Conservation (phyloP, 2,797 vertebrate genomes). For the Syngnathus rostellatus region DNA sequence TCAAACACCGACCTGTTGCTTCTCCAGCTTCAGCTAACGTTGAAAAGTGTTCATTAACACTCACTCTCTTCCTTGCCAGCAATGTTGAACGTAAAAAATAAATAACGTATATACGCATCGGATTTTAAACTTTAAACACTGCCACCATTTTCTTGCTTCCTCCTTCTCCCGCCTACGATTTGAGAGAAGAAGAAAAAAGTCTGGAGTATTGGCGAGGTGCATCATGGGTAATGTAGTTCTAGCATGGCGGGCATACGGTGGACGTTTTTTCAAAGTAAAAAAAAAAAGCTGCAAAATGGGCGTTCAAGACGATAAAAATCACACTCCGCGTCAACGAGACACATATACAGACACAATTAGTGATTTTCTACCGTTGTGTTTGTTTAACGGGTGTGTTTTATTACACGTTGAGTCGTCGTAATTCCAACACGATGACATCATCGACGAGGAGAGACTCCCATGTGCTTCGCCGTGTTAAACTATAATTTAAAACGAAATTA, state of each 20-base stretch:
- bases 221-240: constrained; percentile 44
- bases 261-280: background rate
- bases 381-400: constrained; percentile 1
- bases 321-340: background rate
- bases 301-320: background rate
- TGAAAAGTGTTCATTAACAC: background rate
- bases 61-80: background rate
- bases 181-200: constrained; percentile 30
- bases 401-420: constrained; percentile 16
- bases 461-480: background rate
- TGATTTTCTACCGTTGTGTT: background rate
- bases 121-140: constrained; percentile 7
- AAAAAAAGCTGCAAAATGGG: too few relatives aligned
- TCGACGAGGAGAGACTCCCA: constrained; percentile 2
- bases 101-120: background rate
- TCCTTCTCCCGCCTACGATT: constrained; percentile 63
- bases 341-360: background rate
- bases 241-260: background rate
- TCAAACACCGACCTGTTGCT: constrained; percentile 1
- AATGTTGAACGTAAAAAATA: background rate
- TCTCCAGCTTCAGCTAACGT: background rate
- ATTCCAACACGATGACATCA: constrained; percentile 50
- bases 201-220: constrained; percentile 8
- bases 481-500: background rate
- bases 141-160: background rate